Base-by-base conservation (phyloP, 1,140 invertebrate species). In the Zaprionus kolodkinae region DNA sequence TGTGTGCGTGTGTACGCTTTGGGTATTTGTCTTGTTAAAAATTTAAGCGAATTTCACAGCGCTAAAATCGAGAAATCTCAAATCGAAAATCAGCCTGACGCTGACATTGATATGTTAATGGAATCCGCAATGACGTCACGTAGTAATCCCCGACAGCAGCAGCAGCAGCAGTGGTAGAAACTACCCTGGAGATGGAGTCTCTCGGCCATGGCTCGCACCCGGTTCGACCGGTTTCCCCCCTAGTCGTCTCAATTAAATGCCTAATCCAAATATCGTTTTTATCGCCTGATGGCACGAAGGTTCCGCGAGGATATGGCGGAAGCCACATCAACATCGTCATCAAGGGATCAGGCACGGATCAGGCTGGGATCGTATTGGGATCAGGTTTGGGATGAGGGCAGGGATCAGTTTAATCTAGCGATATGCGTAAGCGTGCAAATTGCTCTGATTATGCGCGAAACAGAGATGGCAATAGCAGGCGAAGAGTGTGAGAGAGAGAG, bases 71-170 rank as follows among this genome's bases (percentile, higher is more conserved):
- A 54, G 30, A 55, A 65, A 65, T 55, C 45, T 40, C 36, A 55
- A 54, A 55, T 55, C 59, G 52, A 83, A 77, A 69, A 79, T 62
- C 74, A 62, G 75, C 48, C 76, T 86, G 82, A 45, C 61, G 52
- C 78, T 81, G 85, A 89, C 85, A 89, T 90, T 89, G 85, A 89
- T 89, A 89, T 89, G 85, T 89, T 89, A 89, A 89, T 89, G 76
- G 76, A 89, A 66, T 70, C 67, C 40, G 59, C n/a, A 15, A 45
- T 21, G 52, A 62, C 65, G 45, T 57, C 21, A 62, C 21, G 43
- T 10, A 63, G 55, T 89, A 89, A 89, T 89, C 86, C 85, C 48
- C 45, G 69, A 59, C 71, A 72, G 30, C 43, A 40, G 57, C 52
- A 63, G 30, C 81, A 40, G 21, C 71, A 72, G 30, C 43, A 40